Percentiles rank a stretch among this genome's conserved stretches.
Conservation (phyloP, 2,888 invertebrate genomes). For the Axea sp. region DNA sequence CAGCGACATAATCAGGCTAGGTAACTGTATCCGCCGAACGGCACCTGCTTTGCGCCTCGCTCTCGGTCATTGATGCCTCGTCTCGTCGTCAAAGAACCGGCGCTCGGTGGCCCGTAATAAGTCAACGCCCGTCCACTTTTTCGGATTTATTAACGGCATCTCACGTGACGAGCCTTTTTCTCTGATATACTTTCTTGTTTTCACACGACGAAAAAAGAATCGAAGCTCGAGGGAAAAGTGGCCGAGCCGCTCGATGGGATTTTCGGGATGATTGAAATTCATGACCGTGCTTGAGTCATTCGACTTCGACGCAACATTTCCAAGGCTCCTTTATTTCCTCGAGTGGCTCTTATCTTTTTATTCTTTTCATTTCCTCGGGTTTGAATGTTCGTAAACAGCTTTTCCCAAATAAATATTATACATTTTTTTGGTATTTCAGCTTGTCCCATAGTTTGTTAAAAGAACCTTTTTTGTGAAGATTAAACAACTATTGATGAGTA, state of each 20-base stretch:
- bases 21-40: slow-evolving; percentile 29
- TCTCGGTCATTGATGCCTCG: slow-evolving; percentile 39
- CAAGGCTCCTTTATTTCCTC: too few relatives aligned
- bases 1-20: slow-evolving; percentile 42
- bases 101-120: slow-evolving; percentile 38
- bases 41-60: slow-evolving; percentile 37
- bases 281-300: neutral
- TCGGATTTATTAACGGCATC: slow-evolving; percentile 38
- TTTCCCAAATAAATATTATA: too few relatives aligned
- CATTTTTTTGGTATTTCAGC: too few relatives aligned
- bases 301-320: too few relatives aligned
- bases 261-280: slow-evolving; percentile 7
- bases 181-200: slow-evolving; percentile 29
- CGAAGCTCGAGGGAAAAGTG: slow-evolving; percentile 6
- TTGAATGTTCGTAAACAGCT: too few relatives aligned
- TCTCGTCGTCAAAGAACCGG: slow-evolving; percentile 22
- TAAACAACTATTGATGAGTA: too few relatives aligned
- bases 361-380: too few relatives aligned
- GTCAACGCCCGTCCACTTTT: slow-evolving; percentile 33
- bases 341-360: too few relatives aligned
- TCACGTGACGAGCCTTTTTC: slow-evolving; percentile 7
- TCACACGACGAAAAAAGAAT: slow-evolving; percentile 6
- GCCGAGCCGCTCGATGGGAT: neutral
- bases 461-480: too few relatives aligned
- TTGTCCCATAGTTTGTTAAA: too few relatives aligned